A percentile compares a stretch with the other conserved stretches of the same genome.
Conservation (phyloP, 2,888 invertebrate species). For the Pachliopta kotzebuea region DNA sequence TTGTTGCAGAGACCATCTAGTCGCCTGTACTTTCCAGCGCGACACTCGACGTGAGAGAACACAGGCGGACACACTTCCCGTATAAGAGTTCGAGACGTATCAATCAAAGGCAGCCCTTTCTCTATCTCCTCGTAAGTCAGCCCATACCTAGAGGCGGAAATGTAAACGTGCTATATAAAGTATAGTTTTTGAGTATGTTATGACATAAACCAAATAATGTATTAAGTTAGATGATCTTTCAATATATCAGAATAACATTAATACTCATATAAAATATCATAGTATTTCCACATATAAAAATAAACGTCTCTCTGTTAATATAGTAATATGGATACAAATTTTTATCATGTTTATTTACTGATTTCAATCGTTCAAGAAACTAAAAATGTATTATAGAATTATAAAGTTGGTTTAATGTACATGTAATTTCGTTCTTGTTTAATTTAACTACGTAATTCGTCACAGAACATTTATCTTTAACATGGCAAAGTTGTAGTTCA, state of each 20-base stretch:
- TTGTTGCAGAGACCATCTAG: conserved; percentile 95
- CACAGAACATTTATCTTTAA: conserved; percentile 23
- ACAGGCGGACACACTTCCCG: conserved; percentile 93
- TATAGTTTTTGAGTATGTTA: background rate
- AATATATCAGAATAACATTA: too few species aligned
- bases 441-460: conserved; percentile 8
- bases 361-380: background rate
- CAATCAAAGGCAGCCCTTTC: conserved; percentile 91
- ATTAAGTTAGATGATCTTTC: too few species aligned
- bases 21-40: conserved; percentile 92
- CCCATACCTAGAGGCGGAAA: conserved; percentile 84
- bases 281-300: too few species aligned
- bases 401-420: background rate
- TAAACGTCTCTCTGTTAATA: background rate
- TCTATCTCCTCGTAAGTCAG: conserved; percentile 92
- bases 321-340: too few species aligned
- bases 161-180: background rate
- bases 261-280: too few species aligned
- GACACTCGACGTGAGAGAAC: conserved; percentile 92
- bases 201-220: background rate
- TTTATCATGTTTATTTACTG: background rate
- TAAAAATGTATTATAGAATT: background rate
- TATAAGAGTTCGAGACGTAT: conserved; percentile 92
- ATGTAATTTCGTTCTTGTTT: background rate
- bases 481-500: conserved; percentile 17